Percentiles rank a stretch among this genome's conserved stretches.
Conservation (phyloP, 2,113 vertebrate species). For the Gracilinanus agilis region DNA sequence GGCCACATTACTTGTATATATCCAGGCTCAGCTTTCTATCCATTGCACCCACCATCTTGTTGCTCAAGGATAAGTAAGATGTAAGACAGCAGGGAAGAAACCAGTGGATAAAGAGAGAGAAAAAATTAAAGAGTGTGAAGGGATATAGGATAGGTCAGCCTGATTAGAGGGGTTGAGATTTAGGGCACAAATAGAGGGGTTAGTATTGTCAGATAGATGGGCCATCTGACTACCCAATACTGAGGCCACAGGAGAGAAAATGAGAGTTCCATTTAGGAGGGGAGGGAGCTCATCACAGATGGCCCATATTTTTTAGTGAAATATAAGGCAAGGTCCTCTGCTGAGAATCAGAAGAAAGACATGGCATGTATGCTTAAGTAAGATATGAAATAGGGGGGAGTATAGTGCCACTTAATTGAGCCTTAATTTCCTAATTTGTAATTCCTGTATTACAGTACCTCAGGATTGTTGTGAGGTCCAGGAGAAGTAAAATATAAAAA, state of each 20-base stretch:
- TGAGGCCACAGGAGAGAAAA: background rate
- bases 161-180: background rate
- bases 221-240: background rate
- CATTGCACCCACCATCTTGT: background rate
- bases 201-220: background rate
- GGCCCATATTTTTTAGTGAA: background rate
- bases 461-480: background rate
- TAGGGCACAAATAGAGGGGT: background rate
- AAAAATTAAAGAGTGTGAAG: background rate
- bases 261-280: background rate
- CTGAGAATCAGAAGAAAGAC: background rate
- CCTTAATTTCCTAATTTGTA: background rate
- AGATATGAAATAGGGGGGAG: background rate
- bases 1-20: background rate
- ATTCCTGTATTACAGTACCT: background rate
- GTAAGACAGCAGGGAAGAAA: background rate
- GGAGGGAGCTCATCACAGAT: background rate
- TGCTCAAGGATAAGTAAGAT: background rate
- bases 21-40: background rate
- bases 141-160: background rate
- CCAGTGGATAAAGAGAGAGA: background rate
- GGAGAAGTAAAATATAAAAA: background rate
- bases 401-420: background rate
- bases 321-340: background rate
- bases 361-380: background rate